Percentiles rank a stretch among this genome's conserved stretches.
Evolutionary conservation across 2,113 vertebrate genomes (phyloP).

Genomic region (Leuciscus idus): DNA sequence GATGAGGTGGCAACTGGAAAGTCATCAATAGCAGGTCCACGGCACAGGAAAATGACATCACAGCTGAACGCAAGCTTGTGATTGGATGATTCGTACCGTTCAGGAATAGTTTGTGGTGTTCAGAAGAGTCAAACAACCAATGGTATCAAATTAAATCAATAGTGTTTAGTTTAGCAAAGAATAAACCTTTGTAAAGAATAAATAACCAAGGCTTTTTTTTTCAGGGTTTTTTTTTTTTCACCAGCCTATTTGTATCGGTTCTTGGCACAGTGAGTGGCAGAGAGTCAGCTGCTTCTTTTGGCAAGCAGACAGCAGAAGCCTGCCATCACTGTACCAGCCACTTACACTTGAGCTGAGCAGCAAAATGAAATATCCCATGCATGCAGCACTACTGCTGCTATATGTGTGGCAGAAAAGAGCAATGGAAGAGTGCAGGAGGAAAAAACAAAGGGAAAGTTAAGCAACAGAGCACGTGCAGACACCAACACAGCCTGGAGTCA

Average conservation of each 20-base stretch:
- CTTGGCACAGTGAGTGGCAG: constrained; percentile 36
- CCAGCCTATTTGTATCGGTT: constrained; percentile 1
- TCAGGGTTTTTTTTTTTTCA: background rate
- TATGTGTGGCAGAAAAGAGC: background rate
- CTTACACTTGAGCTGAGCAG: background rate
- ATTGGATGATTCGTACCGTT: background rate
- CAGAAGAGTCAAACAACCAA: background rate
- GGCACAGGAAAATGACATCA: background rate
- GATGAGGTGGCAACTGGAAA: constrained; percentile 36
- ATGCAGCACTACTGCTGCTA: background rate
- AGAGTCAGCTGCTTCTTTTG: constrained; percentile 38
- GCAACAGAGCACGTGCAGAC: constrained; percentile 36
- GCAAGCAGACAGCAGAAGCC: background rate
- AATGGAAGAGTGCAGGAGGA: background rate
- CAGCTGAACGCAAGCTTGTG: background rate
- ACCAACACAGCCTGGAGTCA: constrained; percentile 60
- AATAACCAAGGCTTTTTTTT: background rate
- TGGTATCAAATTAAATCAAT: constrained; percentile 1
- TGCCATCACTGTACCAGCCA: constrained; percentile 1
- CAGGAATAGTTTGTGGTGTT: background rate
- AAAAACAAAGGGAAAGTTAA: constrained; percentile 38
- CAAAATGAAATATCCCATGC: constrained; percentile 15
- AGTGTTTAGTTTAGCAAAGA: background rate
- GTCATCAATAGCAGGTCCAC: background rate
- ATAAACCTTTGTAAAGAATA: background rate